phyloP scores from a whole-genome alignment of 2,113 vertebrate genomes.

The Panthera tigris region DNA sequence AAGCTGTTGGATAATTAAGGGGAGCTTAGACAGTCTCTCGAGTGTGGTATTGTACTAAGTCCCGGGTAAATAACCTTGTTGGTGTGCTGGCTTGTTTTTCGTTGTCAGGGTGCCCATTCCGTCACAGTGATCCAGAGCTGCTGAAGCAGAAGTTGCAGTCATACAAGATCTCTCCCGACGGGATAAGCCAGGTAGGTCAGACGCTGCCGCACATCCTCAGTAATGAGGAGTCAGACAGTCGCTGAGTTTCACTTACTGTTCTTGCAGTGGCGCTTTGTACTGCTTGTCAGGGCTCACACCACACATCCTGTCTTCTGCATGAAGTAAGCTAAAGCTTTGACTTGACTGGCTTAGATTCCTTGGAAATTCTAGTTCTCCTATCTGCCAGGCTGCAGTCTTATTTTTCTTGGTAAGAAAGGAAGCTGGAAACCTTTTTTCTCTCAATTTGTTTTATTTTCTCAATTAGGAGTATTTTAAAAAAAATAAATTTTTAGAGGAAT shows the following conservation, averaged over 20 bases:
- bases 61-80: slow-evolving; percentile 75
- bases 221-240: not conserved
- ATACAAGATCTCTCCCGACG: slow-evolving; percentile 90
- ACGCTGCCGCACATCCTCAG: slow-evolving; percentile 9
- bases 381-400: not conserved
- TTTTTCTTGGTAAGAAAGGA: slow-evolving; percentile 33
- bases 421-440: not conserved
- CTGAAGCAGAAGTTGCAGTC: slow-evolving; percentile 96
- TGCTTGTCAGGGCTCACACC: not conserved
- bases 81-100: slow-evolving; percentile 69
- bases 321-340: slow-evolving; percentile 9
- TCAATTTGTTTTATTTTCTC: slow-evolving; percentile 8
- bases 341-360: slow-evolving; percentile 39
- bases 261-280: not conserved
- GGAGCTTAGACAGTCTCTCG: slow-evolving; percentile 70
- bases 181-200: slow-evolving; percentile 91
- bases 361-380: not conserved
- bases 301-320: slow-evolving; percentile 25
- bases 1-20: slow-evolving; percentile 80
- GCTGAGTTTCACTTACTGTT: slow-evolving; percentile 42
- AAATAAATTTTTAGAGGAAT: slow-evolving; percentile 42
- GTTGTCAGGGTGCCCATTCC: slow-evolving; percentile 95
- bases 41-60: slow-evolving; percentile 69
- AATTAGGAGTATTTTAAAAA: slow-evolving; percentile 14
- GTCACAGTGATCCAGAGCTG: slow-evolving; percentile 95